Conservation (phyloP, 2,113 vertebrate species). For the Pelecanus crispus region DNA sequence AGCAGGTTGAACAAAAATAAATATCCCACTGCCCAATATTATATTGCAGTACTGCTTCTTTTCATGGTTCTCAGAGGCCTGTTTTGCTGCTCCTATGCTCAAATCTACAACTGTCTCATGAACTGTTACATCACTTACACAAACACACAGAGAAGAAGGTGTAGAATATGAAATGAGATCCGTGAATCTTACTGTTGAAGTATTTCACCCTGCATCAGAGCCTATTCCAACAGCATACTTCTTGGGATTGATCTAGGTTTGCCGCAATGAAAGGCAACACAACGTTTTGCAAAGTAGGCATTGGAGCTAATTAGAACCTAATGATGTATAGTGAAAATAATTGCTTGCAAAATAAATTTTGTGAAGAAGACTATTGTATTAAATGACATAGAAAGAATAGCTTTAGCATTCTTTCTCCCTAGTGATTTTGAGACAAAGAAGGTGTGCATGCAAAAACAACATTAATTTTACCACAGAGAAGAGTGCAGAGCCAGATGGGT, state of each 20-base stretch:
- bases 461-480: background rate
- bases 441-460: background rate
- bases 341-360: background rate
- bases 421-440: slow-evolving; percentile 20
- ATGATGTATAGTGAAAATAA: slow-evolving; percentile 14
- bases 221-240: background rate
- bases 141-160: background rate
- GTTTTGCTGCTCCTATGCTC: background rate
- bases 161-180: background rate
- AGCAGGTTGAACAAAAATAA: background rate
- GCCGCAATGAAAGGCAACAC: background rate
- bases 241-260: background rate
- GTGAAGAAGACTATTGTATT: background rate
- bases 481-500: background rate
- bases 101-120: background rate
- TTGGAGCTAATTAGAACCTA: background rate
- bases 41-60: background rate
- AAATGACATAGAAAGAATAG: background rate
- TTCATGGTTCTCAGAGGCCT: background rate
- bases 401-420: background rate
- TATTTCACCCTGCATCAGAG: background rate
- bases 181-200: background rate
- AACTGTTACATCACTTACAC: background rate
- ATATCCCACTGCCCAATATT: background rate
- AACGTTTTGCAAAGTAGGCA: background rate